Percentiles rank a stretch among this genome's conserved stretches.
Evolutionary conservation across 2,113 vertebrate species (phyloP).

Genomic region (Microtus oregoni): DNA sequence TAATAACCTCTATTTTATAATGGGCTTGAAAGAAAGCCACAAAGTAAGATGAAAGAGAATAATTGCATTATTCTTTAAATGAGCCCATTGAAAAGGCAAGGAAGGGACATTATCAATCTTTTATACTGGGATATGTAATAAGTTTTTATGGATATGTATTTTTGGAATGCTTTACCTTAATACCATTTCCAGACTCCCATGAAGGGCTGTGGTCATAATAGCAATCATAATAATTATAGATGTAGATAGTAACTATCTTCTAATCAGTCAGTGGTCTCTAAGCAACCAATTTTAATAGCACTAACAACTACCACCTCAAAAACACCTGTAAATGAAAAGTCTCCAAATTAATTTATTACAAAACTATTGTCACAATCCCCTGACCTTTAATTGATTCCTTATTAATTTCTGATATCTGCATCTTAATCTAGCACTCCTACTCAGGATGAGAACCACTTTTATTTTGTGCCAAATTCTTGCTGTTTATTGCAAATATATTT

Average conservation of each 20-base stretch:
- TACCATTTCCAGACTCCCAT: slow-evolving; percentile 74
- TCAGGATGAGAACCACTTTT: slow-evolving; percentile 29
- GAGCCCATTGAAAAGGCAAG: slow-evolving; percentile 73
- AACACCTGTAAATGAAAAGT: slow-evolving; percentile 56
- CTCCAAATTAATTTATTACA: slow-evolving; percentile 32
- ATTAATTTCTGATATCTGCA: background rate
- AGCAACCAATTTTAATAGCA: slow-evolving; percentile 75
- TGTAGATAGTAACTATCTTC: slow-evolving; percentile 55
- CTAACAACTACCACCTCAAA: slow-evolving; percentile 60
- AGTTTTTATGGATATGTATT: slow-evolving; percentile 78
- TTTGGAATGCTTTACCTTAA: slow-evolving; percentile 25
- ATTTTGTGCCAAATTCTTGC: slow-evolving; percentile 53
- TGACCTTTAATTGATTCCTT: slow-evolving; percentile 17
- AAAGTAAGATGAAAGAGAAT: slow-evolving; percentile 69
- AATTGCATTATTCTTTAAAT: slow-evolving; percentile 79
- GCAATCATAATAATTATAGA: slow-evolving; percentile 76
- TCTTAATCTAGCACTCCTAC: slow-evolving; percentile 1
- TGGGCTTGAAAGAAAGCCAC: slow-evolving; percentile 74
- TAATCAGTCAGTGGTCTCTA: slow-evolving; percentile 74
- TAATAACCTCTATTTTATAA: slow-evolving; percentile 81
- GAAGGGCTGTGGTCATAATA: slow-evolving; percentile 63
- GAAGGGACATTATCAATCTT: slow-evolving; percentile 73
- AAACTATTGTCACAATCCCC: slow-evolving; percentile 30
- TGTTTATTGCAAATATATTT: background rate
- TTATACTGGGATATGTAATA: slow-evolving; percentile 74